Percentiles rank a stretch among this genome's conserved stretches.
Conservation (phyloP, 2,113 vertebrate species). For the Tetrao urogallus region DNA sequence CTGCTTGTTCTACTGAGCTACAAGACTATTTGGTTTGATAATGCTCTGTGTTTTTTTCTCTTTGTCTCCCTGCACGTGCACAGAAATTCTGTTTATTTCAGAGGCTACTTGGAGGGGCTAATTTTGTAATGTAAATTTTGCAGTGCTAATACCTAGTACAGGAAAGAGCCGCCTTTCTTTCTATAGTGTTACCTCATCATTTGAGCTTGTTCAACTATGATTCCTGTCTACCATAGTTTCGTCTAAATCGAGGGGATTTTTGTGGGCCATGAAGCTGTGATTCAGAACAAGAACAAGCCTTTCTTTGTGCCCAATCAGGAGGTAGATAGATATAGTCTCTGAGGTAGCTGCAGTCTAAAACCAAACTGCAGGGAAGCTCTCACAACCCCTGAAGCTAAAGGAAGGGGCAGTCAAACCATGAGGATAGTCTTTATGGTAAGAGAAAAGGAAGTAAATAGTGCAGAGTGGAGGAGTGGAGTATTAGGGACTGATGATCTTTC, state of each 20-base stretch:
- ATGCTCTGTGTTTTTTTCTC: neutral
- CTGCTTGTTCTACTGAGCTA: constrained; percentile 31
- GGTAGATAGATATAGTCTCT: neutral
- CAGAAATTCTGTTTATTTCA: neutral
- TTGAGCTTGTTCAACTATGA: neutral
- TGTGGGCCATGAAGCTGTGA: neutral
- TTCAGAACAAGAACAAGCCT: neutral
- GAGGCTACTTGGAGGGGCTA: neutral
- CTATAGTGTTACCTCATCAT: neutral
- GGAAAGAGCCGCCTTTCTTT: neutral
- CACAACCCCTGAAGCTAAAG: neutral
- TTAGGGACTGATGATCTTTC: neutral
- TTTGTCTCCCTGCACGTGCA: neutral
- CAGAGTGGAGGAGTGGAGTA: neutral
- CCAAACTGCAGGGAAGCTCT: neutral
- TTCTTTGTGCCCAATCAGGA: neutral
- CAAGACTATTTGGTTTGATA: constrained; percentile 22
- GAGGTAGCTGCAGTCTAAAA: neutral
- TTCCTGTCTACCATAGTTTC: neutral
- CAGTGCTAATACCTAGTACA: neutral
- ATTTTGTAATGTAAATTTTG: neutral
- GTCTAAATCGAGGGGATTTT: neutral
- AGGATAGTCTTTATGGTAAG: neutral
- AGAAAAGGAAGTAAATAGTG: neutral
- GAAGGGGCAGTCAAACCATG: neutral